Percentiles rank a stretch among this genome's conserved stretches.
Conservation (phyloP, 2,113 vertebrate species). For the Narcine bancroftii region DNA sequence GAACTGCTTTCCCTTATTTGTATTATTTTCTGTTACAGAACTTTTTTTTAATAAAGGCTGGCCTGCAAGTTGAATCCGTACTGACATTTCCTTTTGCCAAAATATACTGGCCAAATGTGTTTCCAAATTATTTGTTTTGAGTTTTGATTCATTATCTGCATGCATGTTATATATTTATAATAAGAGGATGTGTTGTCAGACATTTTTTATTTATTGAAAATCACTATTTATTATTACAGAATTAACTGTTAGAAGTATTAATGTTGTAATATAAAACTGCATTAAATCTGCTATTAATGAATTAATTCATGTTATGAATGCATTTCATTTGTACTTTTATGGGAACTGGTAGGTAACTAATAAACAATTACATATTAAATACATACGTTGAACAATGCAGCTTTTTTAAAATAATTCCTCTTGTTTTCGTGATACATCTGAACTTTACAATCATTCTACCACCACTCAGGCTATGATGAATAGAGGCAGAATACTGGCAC, state of each 20-base stretch:
- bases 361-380: neutral
- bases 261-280: neutral
- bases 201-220: neutral
- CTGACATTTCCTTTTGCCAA: neutral
- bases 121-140: slow-evolving; percentile 12
- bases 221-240: neutral
- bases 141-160: neutral
- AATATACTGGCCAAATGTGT: too few species aligned
- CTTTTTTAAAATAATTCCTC: neutral
- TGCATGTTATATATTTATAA: neutral
- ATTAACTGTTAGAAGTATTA: neutral
- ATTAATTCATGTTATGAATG: too few species aligned
- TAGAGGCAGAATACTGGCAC: neutral
- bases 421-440: neutral
- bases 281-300: neutral
- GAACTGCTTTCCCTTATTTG: neutral
- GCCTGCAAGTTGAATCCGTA: neutral
- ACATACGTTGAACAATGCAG: neutral
- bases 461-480: neutral
- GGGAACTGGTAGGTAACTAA: neutral
- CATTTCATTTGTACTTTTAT: neutral
- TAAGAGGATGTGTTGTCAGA: neutral
- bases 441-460: neutral
- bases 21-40: neutral
- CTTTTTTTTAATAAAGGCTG: neutral